Evolutionary conservation across 2,797 vertebrate genomes (phyloP), one percentile per base, ranked within the genome.

Genomic region (Antrozous pallidus): DNA sequence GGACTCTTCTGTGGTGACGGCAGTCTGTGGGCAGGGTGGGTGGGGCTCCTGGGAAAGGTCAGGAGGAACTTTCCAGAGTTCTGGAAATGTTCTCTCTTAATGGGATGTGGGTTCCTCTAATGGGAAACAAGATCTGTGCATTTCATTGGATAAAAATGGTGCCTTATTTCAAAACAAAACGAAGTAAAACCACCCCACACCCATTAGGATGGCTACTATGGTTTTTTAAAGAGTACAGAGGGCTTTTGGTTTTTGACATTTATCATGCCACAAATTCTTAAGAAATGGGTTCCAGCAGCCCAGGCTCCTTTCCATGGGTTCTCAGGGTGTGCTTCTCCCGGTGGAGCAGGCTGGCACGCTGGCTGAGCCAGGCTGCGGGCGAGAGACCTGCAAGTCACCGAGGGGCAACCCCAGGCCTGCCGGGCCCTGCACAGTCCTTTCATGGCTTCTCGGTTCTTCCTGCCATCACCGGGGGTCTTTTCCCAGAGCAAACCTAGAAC

Each of bases 121-220:
- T 16, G 28, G 47, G 56, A 80, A 49, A 70, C 2, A 38, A 70
- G 75, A n/a, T 9, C 45, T 78, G 73, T 78, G n/a, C 17, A 18
- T 87, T 74, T 78, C 54, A 58, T 14, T 38, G 40, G 17, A 22
- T 58, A 49, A 92, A 91, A 67, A 83, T n/a, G 8, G 26, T 7
- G 47, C 31, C 51, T 94, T 26, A n/a, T 80, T 94, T 84, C 61
- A 91, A 88, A 90, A 47, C 13, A 67, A 82, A 94, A 67, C 74
- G 88, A 82, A 79, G 45, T 11, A 56, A 82, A 84, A 67, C 40
- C n/a, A 42, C 67, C 40, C 58, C 51, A 56, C 54, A 26, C 28
- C 58, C 36, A 8, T 54, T 40, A 71, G 4, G 51, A 56, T 5
- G 9, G 42, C 56, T 45, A 33, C 42, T 36, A 14, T 58, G 45